Conservation (phyloP, 2,888 invertebrate species). For the Megamerina dolium region DNA sequence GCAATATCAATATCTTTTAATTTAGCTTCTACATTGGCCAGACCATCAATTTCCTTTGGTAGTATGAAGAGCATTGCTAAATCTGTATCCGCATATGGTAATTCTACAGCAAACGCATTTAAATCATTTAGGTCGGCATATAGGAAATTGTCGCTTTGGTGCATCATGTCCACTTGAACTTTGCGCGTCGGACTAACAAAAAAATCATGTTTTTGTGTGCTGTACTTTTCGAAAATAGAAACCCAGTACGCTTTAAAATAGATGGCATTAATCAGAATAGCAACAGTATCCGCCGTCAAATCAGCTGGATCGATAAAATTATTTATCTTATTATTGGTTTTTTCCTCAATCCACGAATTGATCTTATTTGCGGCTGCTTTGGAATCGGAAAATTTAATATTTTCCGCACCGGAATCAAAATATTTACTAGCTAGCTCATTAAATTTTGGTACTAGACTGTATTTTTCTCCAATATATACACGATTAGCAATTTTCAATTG, state of each 20-base stretch:
- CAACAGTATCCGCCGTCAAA: too few relatives aligned
- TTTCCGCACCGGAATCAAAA: conserved; percentile 61
- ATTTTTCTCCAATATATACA: conserved; percentile 59
- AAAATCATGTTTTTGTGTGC: conserved; percentile 49
- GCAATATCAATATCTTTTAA: conserved; percentile 54
- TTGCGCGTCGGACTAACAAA: too few relatives aligned
- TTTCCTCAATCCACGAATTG: conserved; percentile 72
- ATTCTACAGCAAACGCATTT: conserved; percentile 51
- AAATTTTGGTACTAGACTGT: conserved; percentile 54
- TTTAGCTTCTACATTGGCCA: conserved; percentile 58
- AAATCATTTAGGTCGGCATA: conserved; percentile 26
- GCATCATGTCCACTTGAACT: conserved; percentile 64
- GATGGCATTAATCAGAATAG: too few relatives aligned
- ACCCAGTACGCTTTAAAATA: conserved; percentile 54
- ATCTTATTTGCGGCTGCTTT: conserved; percentile 55
- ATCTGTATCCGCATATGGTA: conserved; percentile 64
- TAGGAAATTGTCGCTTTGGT: conserved; percentile 37
- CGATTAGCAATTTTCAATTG: conserved; percentile 62
- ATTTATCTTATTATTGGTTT: conserved; percentile 76
- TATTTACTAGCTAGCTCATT: conserved; percentile 55
- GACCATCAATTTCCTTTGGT: conserved; percentile 63
- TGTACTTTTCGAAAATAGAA: conserved; percentile 60
- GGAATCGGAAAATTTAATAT: conserved; percentile 56
- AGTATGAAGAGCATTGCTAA: conserved; percentile 70
- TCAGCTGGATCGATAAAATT: conserved; percentile 61